Conservation (phyloP, 2,888 invertebrate genomes). For the Teinopalpus imperialis region DNA sequence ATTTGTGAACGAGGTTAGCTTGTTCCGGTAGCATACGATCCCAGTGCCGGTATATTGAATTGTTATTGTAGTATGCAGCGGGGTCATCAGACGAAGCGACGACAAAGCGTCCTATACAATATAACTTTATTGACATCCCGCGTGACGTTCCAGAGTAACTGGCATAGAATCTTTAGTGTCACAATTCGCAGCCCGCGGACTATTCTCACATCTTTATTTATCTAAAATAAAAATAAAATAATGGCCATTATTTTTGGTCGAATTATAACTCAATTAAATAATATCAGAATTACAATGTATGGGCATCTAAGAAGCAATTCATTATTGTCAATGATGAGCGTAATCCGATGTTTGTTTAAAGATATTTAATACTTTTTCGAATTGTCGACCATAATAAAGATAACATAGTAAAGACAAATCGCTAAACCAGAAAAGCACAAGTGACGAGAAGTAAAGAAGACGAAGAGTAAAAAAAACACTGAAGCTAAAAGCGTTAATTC, state of each 20-base stretch:
- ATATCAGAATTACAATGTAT: too few species aligned
- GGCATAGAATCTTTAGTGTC: too few species aligned
- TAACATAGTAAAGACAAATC: not conserved
- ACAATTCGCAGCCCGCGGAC: too few species aligned
- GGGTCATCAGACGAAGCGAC: slow-evolving; percentile 56
- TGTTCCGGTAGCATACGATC: slow-evolving; percentile 45
- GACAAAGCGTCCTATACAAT: slow-evolving; percentile 56
- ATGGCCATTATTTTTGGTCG: too few species aligned
- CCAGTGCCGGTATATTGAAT: slow-evolving; percentile 39
- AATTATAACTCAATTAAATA: too few species aligned
- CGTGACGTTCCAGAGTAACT: slow-evolving; percentile 38
- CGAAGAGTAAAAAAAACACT: too few species aligned
- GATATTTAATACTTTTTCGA: not conserved
- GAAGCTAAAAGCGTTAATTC: too few species aligned
- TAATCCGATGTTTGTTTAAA: not conserved
- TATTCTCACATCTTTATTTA: too few species aligned
- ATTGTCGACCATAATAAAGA: not conserved
- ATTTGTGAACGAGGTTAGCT: slow-evolving; percentile 3
- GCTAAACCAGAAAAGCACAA: not conserved
- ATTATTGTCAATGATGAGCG: not conserved
- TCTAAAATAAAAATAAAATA: too few species aligned
- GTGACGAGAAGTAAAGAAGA: too few species aligned
- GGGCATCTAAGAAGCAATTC: too few species aligned
- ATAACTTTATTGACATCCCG: slow-evolving; percentile 48
- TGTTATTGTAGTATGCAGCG: slow-evolving; percentile 53